Evolutionary conservation across 2,113 vertebrate genomes (phyloP).

Genomic region (Cygnus buccinator): DNA sequence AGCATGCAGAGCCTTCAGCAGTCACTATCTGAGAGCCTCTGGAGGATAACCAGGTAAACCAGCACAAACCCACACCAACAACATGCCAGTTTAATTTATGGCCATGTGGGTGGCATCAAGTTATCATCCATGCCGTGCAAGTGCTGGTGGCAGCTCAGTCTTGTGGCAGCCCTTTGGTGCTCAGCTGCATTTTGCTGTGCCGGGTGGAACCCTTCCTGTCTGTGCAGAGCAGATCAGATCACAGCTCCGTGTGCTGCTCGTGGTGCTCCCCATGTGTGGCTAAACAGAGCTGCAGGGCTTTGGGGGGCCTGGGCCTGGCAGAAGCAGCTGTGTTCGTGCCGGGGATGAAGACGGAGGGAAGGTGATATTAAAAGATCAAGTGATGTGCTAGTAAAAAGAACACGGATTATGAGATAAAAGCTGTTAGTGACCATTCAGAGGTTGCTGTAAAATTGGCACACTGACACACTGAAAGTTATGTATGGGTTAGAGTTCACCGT

Average conservation of each 20-base stretch:
- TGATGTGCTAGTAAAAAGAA: not conserved
- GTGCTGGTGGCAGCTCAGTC: accelerated
- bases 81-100: not conserved
- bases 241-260: not conserved
- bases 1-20: accelerated
- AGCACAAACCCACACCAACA: not conserved
- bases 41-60: not conserved
- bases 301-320: not conserved
- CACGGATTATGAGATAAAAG: not conserved
- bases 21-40: not conserved
- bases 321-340: accelerated
- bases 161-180: accelerated
- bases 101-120: not conserved
- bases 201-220: not conserved
- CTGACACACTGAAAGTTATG: not conserved
- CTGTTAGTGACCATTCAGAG: not conserved
- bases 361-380: not conserved
- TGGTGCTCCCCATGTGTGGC: too few relatives aligned
- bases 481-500: not conserved
- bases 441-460: not conserved
- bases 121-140: accelerated
- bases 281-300: not conserved
- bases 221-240: accelerated
- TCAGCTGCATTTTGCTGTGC: accelerated
- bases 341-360: not conserved